Conservation (phyloP, 2,888 invertebrate genomes). For the Agrotis segetum region DNA sequence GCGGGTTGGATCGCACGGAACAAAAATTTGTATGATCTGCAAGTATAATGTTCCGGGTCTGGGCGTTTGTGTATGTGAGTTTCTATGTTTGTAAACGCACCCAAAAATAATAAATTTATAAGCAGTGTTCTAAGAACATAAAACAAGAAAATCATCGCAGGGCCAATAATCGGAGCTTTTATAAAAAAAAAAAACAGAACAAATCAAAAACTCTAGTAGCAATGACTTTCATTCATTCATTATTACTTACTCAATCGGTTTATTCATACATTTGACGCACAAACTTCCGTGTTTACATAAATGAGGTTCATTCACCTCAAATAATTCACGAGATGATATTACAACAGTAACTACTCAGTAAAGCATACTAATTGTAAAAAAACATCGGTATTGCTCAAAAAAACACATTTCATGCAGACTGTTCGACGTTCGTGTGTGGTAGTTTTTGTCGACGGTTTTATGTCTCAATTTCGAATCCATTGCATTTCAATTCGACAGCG, state of each 20-base stretch:
- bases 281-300: constrained; percentile 27
- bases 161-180: no score
- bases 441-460: constrained; percentile 37
- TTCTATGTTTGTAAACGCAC: no score
- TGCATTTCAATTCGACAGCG: constrained; percentile 26
- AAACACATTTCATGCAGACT: constrained; percentile 34
- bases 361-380: constrained; percentile 23
- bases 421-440: constrained; percentile 17
- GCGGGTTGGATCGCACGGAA: no score
- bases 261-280: constrained; percentile 4
- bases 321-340: constrained; percentile 20
- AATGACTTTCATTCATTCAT: neutral
- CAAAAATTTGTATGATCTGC: no score
- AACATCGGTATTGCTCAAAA: constrained; percentile 18
- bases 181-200: neutral
- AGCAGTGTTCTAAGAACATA: no score
- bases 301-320: constrained; percentile 32
- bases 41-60: no score
- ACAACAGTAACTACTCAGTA: constrained; percentile 1
- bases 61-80: no score
- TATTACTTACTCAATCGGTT: constrained; percentile 2
- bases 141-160: no score
- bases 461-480: constrained; percentile 41
- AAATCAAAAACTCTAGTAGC: neutral
- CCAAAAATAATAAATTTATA: no score